Evolutionary conservation across 2,888 invertebrate species (phyloP).

Genomic region (Iphiclides podalirius): DNA sequence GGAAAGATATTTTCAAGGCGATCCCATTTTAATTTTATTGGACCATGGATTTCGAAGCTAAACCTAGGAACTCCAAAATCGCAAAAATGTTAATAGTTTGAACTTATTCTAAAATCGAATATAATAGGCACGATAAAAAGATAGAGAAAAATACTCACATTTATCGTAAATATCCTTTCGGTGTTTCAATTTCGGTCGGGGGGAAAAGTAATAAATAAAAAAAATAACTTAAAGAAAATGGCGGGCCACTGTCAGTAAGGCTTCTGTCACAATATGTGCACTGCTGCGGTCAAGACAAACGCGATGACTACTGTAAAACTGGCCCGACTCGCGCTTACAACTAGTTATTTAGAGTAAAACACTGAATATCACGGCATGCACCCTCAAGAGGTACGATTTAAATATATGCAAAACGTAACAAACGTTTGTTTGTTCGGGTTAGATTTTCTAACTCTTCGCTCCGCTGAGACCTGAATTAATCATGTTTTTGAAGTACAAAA

Average conservation of each 20-base stretch:
- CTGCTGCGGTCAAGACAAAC: not conserved
- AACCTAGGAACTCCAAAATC: no score
- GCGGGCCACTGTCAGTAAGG: not conserved
- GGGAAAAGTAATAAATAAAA: not conserved
- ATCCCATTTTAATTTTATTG: no score
- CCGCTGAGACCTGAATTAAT: not conserved
- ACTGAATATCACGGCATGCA: not conserved
- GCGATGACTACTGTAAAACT: not conserved
- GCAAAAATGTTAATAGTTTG: no score
- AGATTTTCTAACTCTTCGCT: not conserved
- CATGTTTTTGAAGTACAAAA: not conserved
- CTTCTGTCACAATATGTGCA: slow-evolving; percentile 1
- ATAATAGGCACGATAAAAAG: no score
- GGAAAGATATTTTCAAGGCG: no score
- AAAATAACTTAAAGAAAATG: not conserved
- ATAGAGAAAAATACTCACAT: no score
- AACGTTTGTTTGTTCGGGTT: not conserved
- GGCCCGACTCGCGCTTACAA: slow-evolving; percentile 3
- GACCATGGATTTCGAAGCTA: no score
- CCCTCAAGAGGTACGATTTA: not conserved
- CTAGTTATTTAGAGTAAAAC: slow-evolving; percentile 5
- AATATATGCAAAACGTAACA: not conserved
- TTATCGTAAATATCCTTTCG: no score
- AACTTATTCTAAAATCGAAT: no score
- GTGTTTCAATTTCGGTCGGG: no score